Evolutionary conservation across 2,888 invertebrate genomes (phyloP).

Genomic region (Scrobipalpa atriplicella): DNA sequence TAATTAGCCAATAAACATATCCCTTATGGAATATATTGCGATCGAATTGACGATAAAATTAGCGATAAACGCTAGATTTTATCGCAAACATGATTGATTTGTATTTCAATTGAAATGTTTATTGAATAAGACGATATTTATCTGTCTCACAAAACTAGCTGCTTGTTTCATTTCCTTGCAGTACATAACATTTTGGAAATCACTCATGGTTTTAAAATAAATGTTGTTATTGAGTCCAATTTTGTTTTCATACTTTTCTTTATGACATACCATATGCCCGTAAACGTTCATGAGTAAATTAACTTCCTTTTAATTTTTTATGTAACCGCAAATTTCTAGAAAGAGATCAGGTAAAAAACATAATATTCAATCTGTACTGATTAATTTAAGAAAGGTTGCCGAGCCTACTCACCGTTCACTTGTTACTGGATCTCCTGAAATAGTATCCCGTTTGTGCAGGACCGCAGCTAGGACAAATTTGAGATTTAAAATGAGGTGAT

Average conservation of each 20-base stretch:
- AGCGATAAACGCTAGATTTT: neutral
- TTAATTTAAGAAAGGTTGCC: neutral
- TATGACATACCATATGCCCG: no score
- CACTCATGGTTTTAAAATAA: no score
- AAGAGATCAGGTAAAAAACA: neutral
- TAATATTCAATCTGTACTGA: neutral
- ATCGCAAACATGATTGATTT: neutral
- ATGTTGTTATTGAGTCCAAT: no score
- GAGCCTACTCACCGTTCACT: conserved; percentile 11
- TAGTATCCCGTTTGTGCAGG: conserved; percentile 6
- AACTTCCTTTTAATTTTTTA: no score
- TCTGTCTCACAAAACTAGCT: no score
- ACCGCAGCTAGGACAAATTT: neutral
- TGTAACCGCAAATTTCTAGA: neutral
- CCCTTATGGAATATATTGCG: neutral
- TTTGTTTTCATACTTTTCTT: no score
- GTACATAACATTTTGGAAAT: no score
- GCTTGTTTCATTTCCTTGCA: no score
- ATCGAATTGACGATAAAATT: neutral
- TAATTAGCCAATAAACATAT: neutral
- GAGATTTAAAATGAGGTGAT: neutral
- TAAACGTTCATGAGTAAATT: no score
- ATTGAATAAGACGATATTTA: neutral
- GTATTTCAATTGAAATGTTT: neutral
- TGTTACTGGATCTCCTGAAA: conserved; percentile 15